Conservation (phyloP, 2,888 invertebrate genomes). For the Phania funesta region DNA sequence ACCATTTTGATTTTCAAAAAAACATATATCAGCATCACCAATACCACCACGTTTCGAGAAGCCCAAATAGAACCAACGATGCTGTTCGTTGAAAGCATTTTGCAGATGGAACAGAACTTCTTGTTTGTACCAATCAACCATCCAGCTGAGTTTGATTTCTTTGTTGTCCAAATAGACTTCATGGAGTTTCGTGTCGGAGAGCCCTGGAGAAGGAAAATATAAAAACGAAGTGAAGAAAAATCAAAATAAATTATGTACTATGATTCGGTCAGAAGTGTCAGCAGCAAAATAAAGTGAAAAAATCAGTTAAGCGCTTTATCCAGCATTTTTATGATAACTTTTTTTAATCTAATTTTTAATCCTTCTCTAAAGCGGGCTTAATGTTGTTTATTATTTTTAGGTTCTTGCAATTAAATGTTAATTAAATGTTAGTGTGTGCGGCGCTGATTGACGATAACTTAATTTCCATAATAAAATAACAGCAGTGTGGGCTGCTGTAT, state of each 20-base stretch:
- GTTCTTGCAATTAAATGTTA: no score
- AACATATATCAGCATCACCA: constrained; percentile 89
- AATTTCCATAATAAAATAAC: no score
- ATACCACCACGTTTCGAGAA: constrained; percentile 91
- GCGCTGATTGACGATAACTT: no score
- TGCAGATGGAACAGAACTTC: constrained; percentile 80
- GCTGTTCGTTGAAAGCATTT: constrained; percentile 79
- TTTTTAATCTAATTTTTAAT: no score
- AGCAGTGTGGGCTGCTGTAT: no score
- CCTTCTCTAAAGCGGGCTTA: no score
- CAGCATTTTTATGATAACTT: no score
- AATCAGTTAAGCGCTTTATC: no score
- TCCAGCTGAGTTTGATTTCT: constrained; percentile 80
- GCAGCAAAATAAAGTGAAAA: no score
- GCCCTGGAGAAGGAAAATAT: constrained; percentile 70
- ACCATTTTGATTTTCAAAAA: constrained; percentile 85
- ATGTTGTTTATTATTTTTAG: no score
- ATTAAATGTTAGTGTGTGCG: no score
- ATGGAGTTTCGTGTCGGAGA: constrained; percentile 79
- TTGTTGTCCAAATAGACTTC: constrained; percentile 78
- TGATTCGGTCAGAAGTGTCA: no score
- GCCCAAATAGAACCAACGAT: constrained; percentile 90
- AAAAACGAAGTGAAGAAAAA: not conserved
- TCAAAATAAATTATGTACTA: not conserved
- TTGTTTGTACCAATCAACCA: constrained; percentile 80